phyloP scores from a whole-genome alignment of 2,888 invertebrate genomes.

The Chironomus tentans region DNA sequence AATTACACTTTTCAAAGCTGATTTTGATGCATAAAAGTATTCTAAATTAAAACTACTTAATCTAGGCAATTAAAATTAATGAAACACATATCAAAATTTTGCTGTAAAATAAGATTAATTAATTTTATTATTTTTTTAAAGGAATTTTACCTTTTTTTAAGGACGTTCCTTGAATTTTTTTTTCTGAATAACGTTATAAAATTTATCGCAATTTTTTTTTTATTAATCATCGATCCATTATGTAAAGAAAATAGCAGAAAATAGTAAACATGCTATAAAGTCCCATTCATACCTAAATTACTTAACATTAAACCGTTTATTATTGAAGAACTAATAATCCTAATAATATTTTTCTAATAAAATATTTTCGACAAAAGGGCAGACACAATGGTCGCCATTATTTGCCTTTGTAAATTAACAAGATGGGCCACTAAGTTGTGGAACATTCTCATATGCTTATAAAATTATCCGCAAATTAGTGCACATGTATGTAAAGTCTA shows the following conservation, averaged over 20 bases:
- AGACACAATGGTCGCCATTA: slow-evolving; percentile 16
- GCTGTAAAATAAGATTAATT: slow-evolving; percentile 22
- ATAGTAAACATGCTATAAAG: slow-evolving; percentile 16
- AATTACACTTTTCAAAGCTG: too few species aligned
- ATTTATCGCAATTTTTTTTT: neutral
- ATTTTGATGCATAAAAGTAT: too few species aligned
- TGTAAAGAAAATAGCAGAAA: too few species aligned
- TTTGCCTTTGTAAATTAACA: neutral
- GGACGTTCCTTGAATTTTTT: neutral
- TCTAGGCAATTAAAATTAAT: neutral
- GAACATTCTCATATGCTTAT: too few species aligned
- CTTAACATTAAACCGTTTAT: neutral
- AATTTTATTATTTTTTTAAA: slow-evolving; percentile 18
- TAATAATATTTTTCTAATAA: neutral
- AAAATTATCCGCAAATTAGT: too few species aligned
- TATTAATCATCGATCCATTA: neutral
- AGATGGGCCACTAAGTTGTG: neutral
- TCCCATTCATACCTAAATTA: neutral
- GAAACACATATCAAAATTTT: neutral
- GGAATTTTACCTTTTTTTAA: neutral
- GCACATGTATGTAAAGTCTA: neutral
- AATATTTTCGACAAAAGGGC: slow-evolving; percentile 7
- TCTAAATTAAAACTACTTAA: neutral
- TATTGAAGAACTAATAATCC: neutral
- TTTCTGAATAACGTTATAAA: slow-evolving; percentile 1